Conservation (phyloP, 2,797 vertebrate genomes). For the Coregonus ussuriensis region DNA sequence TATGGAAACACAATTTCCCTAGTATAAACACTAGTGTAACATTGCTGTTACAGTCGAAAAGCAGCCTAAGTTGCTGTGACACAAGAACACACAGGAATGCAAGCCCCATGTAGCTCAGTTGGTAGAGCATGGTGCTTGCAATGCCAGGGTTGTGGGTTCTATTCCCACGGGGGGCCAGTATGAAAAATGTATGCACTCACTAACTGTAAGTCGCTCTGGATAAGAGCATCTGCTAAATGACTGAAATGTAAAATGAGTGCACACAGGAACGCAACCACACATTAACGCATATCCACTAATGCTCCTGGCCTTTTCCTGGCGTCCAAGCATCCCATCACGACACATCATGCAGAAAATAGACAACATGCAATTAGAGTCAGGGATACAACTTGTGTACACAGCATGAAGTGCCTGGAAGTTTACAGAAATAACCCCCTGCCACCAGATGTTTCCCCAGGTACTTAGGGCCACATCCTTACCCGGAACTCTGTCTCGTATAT, state of each 20-base stretch:
- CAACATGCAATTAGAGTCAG: constrained; percentile 49
- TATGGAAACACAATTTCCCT: too few relatives aligned
- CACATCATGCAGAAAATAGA: constrained; percentile 43
- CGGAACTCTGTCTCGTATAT: constrained; percentile 8
- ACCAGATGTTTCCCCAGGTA: background rate
- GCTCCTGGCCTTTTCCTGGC: background rate
- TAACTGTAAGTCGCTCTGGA: too few relatives aligned
- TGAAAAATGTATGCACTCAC: too few relatives aligned
- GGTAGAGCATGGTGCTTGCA: too few relatives aligned
- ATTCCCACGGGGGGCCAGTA: too few relatives aligned
- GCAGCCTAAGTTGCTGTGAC: background rate
- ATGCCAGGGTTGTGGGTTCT: too few relatives aligned
- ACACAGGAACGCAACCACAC: constrained; percentile 14
- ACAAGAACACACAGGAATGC: constrained; percentile 14
- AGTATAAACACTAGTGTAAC: too few relatives aligned
- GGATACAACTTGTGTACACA: background rate
- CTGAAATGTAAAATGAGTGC: background rate
- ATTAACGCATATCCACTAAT: constrained; percentile 38
- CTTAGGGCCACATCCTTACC: constrained; percentile 15
- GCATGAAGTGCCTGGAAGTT: background rate
- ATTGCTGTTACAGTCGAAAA: too few relatives aligned
- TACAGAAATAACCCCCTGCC: constrained; percentile 15
- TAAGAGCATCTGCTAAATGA: too few relatives aligned
- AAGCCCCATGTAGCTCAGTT: too few relatives aligned
- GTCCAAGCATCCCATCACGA: constrained; percentile 48